Evolutionary conservation across 2,888 invertebrate species (phyloP), one percentile per base, ranked within the genome.

Genomic region (Anorthoa munda): DNA sequence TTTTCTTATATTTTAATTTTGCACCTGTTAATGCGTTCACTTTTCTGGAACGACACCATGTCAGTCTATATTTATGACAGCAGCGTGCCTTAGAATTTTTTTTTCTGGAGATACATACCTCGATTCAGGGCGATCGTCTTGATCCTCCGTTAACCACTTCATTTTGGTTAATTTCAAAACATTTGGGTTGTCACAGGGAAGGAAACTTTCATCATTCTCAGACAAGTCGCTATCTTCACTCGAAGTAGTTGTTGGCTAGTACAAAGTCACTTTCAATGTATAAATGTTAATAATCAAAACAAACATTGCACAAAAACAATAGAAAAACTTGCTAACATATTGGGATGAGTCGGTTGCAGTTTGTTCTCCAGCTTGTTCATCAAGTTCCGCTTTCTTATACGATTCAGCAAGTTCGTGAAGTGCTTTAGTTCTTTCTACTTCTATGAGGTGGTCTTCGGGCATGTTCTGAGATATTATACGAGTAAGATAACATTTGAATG

Each of bases 11-110:
- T 78, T 83, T 89, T 85, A 93, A 78, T 88, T 89, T 92, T 76
- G 94, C 94, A 82, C 95, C 95, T 87, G 95, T 95, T 85, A 95
- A 88, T 82, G 95, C 95, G 85, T 95, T 94, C 80, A 91, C 74
- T 71, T 89, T 89, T 94, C 95, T 95, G 95, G 84, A 95, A 95
- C 83, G 90, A 94, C 89, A 94, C 89, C 86, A 91, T 84, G 79
- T 78, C 85, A 88, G 85, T 91, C 78, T 88, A 89, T 79, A 82
- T 81, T 73, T 61, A 72, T 55, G 39, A 53, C 58, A 53, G 56
- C 13, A 64, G 21, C 39, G 39, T 46, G 55, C 61, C 13, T 65
- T 15, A 58, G 18, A 55, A 55, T 66, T 48, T 48, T 55, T 66
- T n/a, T 23, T 31, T 50, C 12, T 65, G 51, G 12, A 59, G 75